These are phyloP conservation scores for Chelonus formosanus DNA, from an alignment of 2,888 invertebrate species.

Conservation along the genomic window DNA sequence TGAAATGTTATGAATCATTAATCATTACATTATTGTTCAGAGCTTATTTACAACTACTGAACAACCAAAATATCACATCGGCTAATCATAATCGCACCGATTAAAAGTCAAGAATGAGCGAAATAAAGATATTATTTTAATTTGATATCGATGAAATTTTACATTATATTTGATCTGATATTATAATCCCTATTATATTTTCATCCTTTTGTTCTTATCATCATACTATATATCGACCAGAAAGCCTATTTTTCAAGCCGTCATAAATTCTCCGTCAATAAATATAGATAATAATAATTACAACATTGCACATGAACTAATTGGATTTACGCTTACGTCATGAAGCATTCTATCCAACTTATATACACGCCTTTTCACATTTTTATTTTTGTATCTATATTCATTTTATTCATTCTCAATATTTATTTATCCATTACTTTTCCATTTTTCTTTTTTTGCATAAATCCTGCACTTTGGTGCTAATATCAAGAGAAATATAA, in stretches of 20 bases:
- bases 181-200: constrained; percentile 11
- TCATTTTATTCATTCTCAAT: too few relatives aligned
- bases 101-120: constrained; percentile 25
- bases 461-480: too few relatives aligned
- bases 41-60: constrained; percentile 19
- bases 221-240: background rate
- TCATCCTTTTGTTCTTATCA: constrained; percentile 19
- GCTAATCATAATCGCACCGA: constrained; percentile 37
- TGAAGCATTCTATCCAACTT: constrained; percentile 41
- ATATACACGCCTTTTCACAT: constrained; percentile 41
- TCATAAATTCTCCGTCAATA: constrained; percentile 32
- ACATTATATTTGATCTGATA: background rate
- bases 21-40: constrained; percentile 2
- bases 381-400: constrained; percentile 5
- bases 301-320: constrained; percentile 46
- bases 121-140: constrained; percentile 1
- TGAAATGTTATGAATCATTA: background rate
- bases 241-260: constrained; percentile 4
- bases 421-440: too few relatives aligned
- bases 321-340: constrained; percentile 45
- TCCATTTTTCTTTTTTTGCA: too few relatives aligned
- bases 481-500: too few relatives aligned
- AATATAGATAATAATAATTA: constrained; percentile 44
- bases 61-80: constrained; percentile 42
- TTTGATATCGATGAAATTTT: constrained; percentile 1